Conservation (phyloP, 1,140 invertebrate genomes). For the Paralvinella palmiformis region DNA sequence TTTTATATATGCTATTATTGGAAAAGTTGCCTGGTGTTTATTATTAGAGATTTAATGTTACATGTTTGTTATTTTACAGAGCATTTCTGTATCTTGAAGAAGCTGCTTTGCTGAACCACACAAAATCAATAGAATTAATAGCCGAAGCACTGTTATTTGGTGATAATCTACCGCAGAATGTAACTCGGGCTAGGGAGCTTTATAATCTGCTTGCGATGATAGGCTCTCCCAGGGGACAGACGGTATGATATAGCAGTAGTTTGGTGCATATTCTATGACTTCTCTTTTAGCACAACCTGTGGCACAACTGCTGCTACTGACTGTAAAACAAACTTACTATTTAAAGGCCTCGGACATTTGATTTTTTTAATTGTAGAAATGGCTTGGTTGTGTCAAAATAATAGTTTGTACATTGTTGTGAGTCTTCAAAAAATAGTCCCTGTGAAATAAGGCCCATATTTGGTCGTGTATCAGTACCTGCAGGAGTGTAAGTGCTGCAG, state of each 20-base stretch:
- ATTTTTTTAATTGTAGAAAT: too few species aligned
- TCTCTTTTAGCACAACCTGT: too few species aligned
- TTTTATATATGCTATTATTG: background rate
- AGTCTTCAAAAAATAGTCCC: background rate
- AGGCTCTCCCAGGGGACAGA: slow-evolving; percentile 81
- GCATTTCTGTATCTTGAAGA: slow-evolving; percentile 55
- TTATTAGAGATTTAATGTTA: background rate
- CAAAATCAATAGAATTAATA: slow-evolving; percentile 70
- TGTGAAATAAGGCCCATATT: too few species aligned
- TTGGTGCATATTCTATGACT: background rate
- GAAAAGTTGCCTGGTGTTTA: background rate
- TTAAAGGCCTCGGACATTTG: too few species aligned
- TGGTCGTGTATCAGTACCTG: too few species aligned
- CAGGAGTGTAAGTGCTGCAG: too few species aligned
- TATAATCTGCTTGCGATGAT: slow-evolving; percentile 69
- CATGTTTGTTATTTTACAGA: slow-evolving; percentile 27
- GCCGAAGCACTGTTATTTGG: slow-evolving; percentile 85
- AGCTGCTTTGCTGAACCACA: slow-evolving; percentile 73
- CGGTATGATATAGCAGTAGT: slow-evolving; percentile 55
- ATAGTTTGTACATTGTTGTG: background rate
- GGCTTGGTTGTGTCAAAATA: background rate
- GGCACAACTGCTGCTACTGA: too few species aligned
- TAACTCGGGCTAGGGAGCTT: slow-evolving; percentile 66
- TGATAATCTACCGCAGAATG: slow-evolving; percentile 62
- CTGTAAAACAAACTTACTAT: too few species aligned